Base-by-base conservation (phyloP, 2,888 invertebrate species). In the Drosophila paracracens region DNA sequence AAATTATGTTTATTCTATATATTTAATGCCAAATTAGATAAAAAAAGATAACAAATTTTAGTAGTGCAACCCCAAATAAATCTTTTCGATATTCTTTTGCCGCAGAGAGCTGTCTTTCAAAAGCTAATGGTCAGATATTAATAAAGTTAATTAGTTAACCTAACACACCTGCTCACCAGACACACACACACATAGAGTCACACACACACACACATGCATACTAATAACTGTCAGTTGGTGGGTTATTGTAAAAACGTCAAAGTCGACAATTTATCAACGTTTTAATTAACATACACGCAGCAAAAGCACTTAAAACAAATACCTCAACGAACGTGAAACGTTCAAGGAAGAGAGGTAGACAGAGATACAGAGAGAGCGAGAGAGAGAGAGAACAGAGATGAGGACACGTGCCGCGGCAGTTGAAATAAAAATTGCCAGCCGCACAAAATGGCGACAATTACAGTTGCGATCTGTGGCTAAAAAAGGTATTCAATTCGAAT, bases 211-310 rank as follows among this genome's bases (percentile, higher is more conserved):
- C 43, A 61, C 31, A 48, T 46, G 4, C n/a, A 46, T 40, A 52
- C 43, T 36, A 21, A 38, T 25, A 53, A n/a, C 38, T 64, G 54
- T 59, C 59, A 65, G 58, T 59, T 52, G 74, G 33, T 56, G 43
- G 63, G 21, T 67, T 79, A 16, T 65, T 79, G 82, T 79, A 53
- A 79, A 71, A 79, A 52, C 33, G 69, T 66, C 57, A 46, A 67
- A 68, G 79, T 65, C 63, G 70, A 63, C 79, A 75, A 87, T 84
- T 84, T 79, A 82, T 84, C 69, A 84, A 71, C 69, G 70, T 82
- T 74, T 87, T 79, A 84, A 84, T 87, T 84, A 89, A 76, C 82
- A 79, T 70, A 76, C 70, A 67, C 66, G 69, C 31, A 63, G 56
- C 18, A 33, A 38, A 16, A 46, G 76, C 64, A 84, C 77, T 78